Base-by-base conservation (phyloP, 2,797 vertebrate genomes). In the Gallinago nigripennis region DNA sequence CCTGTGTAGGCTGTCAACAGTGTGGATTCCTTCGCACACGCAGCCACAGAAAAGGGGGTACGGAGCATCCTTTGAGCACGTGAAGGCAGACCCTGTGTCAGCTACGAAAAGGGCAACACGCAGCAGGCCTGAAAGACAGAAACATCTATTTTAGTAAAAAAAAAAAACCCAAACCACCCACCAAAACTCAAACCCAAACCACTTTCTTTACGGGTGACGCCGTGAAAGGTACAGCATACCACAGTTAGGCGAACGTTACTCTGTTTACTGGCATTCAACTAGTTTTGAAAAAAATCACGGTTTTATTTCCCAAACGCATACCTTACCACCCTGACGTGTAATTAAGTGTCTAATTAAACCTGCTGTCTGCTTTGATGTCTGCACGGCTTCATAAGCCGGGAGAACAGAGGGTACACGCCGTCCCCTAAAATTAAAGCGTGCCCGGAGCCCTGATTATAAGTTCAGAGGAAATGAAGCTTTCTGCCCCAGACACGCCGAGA, bases 281-380 rank as follows among this genome's bases (percentile, higher is more conserved):
- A 17, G n/a, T 76, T 88, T 87, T 85, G 75, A 73, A 91, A 43
- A 92, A 43, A 92, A 92, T 37, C 8, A 1, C 73, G 51, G 4
- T 78, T 94, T 94, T 81, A 86, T 92, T 96, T 94, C 87, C 92
- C 72, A 68, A 81, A 94, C 35, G 87, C 91, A 90, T 81, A 78
- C 79, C 58, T 95, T 35, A 23, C 69, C 90, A 31, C 60, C 33
- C 82, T 83, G 48, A 41, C 18, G 51, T 85, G 12, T 95, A 91
- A 91, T 95, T 96, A 96, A 81, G 35, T n/a, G 72, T 83, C 64
- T 96, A 94, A 94, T 96, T 91, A 95, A 92, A 53, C 86, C 69
- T 71, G 20, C 61, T 71, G 65, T 6, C 82, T 94, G 53, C 94
- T 96, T 96, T 96, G 94, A 90, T 95, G 94, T 94, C 93, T 92